Evolutionary conservation across 2,113 vertebrate genomes (phyloP).

Genomic region (Tichodroma muraria): DNA sequence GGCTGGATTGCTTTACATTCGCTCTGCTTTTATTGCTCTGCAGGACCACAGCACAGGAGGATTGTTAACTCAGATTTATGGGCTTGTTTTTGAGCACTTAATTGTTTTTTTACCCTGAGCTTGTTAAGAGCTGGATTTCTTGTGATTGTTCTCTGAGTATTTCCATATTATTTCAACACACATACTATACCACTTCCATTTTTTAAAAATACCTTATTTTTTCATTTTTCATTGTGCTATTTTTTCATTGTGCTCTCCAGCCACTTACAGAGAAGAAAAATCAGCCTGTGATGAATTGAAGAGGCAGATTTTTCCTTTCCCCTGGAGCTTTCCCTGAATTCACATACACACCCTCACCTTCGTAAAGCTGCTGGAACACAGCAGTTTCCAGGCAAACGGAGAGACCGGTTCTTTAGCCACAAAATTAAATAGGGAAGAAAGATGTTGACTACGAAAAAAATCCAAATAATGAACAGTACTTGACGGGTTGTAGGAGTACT

Average conservation of each 20-base stretch:
- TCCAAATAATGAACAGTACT: not conserved
- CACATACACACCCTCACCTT: not conserved
- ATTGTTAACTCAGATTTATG: not conserved
- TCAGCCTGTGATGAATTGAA: not conserved
- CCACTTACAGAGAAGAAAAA: not conserved
- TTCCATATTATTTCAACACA: not conserved
- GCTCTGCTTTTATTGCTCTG: not conserved
- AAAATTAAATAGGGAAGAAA: not conserved
- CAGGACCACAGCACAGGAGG: not conserved
- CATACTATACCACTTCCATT: not conserved
- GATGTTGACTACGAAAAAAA: rapidly evolving
- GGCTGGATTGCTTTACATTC: not conserved
- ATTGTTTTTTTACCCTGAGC: not conserved
- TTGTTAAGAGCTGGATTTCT: not conserved
- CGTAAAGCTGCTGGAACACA: not conserved
- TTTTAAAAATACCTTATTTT: not conserved
- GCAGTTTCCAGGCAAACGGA: not conserved
- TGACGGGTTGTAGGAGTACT: rapidly evolving
- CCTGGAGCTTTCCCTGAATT: not conserved
- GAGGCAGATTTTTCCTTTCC: not conserved
- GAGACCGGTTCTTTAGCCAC: not conserved
- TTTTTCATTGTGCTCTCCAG: not conserved
- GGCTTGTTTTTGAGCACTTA: not conserved
- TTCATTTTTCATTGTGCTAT: too few relatives aligned
- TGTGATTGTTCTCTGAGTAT: not conserved